Evolutionary conservation across 2,888 invertebrate genomes (phyloP).

Genomic region (Nymphalis polychloros): DNA sequence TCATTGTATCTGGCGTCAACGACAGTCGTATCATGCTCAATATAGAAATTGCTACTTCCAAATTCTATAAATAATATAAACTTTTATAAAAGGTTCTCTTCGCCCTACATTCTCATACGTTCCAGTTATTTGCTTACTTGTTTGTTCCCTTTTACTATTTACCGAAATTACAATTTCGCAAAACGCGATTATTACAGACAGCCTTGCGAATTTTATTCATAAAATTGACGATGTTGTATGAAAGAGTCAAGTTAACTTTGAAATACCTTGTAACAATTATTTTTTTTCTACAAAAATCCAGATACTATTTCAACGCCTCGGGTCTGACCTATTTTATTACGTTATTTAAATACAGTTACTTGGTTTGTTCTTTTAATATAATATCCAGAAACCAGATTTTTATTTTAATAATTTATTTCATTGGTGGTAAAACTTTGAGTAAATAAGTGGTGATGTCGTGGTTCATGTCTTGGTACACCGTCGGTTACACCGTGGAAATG

Average conservation of each 20-base stretch:
- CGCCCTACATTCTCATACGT: conserved; percentile 11
- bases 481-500: no score
- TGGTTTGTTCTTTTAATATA: conserved; percentile 6
- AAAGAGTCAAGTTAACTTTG: conserved; percentile 10
- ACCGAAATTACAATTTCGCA: conserved; percentile 16
- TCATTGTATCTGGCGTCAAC: no score
- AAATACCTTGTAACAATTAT: conserved; percentile 2
- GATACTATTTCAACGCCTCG: neutral
- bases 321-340: conserved; percentile 5
- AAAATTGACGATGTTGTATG: neutral
- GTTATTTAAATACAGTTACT: conserved; percentile 7
- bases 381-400: neutral
- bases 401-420: no score
- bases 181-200: conserved; percentile 4
- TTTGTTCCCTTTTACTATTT: conserved; percentile 7
- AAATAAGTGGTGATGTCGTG: no score
- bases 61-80: conserved; percentile 31
- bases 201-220: neutral
- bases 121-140: conserved; percentile 11
- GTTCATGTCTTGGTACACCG: no score
- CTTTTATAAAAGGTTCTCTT: conserved; percentile 16
- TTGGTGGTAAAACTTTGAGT: no score
- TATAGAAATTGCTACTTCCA: conserved; percentile 19
- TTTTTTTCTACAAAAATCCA: conserved; percentile 4
- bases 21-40: conserved; percentile 4